These are phyloP conservation scores for Melangyna quadrimaculata DNA, from an alignment of 2,888 invertebrate genomes.

Conservation along the genomic window DNA sequence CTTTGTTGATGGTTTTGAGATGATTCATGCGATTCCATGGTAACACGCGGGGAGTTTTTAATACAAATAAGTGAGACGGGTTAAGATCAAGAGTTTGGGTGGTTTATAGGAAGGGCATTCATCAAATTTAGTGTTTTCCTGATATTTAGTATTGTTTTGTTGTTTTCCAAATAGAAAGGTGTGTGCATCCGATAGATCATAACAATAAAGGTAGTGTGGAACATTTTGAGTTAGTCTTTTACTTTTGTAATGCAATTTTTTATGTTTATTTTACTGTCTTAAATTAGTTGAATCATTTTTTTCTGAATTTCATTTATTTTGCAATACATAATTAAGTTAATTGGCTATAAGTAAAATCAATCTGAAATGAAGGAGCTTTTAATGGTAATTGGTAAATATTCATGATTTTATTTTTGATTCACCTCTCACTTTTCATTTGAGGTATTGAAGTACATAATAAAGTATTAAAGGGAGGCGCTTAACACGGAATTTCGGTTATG, in stretches of 20 bases:
- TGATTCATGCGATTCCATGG: slow-evolving; percentile 23
- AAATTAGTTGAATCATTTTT: neutral
- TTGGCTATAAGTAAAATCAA: no score
- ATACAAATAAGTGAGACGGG: neutral
- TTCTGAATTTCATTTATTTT: neutral
- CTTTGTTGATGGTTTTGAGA: neutral
- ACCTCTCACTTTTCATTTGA: no score
- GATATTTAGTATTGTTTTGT: neutral
- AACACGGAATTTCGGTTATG: no score
- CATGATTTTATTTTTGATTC: no score
- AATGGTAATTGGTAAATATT: no score
- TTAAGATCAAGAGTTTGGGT: neutral
- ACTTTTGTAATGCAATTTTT: neutral
- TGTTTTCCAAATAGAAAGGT: slow-evolving; percentile 11
- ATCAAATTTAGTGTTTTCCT: slow-evolving; percentile 2
- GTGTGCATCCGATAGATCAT: neutral
- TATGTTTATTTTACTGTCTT: neutral
- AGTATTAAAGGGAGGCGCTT: no score
- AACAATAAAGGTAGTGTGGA: neutral
- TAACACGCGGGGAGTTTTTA: neutral
- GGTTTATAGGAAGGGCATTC: slow-evolving; percentile 5
- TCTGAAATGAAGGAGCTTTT: neutral
- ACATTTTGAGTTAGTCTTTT: neutral
- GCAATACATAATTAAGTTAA: no score
- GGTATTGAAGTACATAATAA: no score